Base-by-base conservation (phyloP, 2,888 invertebrate genomes). In the Linyphia triangularis region DNA sequence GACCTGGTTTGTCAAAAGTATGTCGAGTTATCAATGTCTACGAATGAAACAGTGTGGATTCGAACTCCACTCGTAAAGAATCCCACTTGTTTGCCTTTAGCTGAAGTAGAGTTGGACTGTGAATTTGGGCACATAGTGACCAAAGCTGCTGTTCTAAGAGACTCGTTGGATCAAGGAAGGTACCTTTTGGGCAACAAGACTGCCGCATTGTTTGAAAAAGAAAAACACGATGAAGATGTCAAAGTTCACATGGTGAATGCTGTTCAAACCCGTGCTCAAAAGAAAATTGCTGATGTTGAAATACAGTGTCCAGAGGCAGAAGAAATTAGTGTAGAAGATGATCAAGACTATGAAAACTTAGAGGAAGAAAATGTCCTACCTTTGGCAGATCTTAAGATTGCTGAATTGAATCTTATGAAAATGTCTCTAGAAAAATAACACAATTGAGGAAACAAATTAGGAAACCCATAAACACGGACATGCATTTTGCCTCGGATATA, bases 1-100 rank as follows among this genome's bases (percentile, higher is more conserved):
- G 83, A 73, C 63, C 24, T 83, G 1, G 26, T 83, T 10, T 65
- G 40, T 22, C 16, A 65, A 2, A 83, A 83, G 24, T 43, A 75
- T 16, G 51, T 83, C 1, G 4, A 40, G 7, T 7, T 30, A 22
- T 9, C 2, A 1, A 51, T 37, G 37, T 61, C 26, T 33, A 73
- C 43, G 5, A 28, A 37, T 22, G 75, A 83, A 13, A 22, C 13
- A 0, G 28, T 83, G 6, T 73, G 83, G 73, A 13, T 73, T 6
- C 13, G 30, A 30, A 65, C 40, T 28, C 67, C 33, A 10, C n/a
- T 72, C 0, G 69, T 33, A 40, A 57, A 81, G 4, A 10, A 30
- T 9, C 4, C n/a, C n/a, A 22, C 13, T 5, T 73, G 72, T 30
- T 37, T 83, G 26, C 73, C 72, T 19, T 16, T 83, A 22, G 83